These are phyloP conservation scores for Fistularia commersonii DNA, from an alignment of 2,797 vertebrate species.

Conservation along the genomic window DNA sequence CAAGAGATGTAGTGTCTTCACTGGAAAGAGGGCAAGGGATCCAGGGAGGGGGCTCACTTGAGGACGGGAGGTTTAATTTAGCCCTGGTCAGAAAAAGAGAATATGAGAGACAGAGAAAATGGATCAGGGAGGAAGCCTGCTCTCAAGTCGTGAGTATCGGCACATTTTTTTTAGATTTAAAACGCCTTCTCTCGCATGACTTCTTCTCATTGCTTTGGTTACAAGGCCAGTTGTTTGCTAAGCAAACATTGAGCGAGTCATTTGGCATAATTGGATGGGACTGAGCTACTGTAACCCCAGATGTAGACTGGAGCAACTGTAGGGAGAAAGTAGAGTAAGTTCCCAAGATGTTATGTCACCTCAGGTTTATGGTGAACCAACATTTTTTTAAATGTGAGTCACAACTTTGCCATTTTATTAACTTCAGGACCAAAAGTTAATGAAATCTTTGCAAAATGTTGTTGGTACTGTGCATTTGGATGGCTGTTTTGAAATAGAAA, in stretches of 20 bases:
- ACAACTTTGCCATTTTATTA: conserved; percentile 14
- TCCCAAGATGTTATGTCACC: conserved; percentile 16
- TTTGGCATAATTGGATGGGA: conserved; percentile 49
- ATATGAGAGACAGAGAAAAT: conserved; percentile 10
- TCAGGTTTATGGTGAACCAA: conserved; percentile 6
- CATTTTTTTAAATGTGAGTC: conserved; percentile 19
- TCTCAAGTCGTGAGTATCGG: conserved; percentile 60
- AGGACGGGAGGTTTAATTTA: conserved; percentile 78
- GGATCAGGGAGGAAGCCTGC: conserved; percentile 25
- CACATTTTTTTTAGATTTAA: conserved; percentile 13
- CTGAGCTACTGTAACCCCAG: conserved; percentile 50
- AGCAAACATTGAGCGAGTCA: conserved; percentile 51
- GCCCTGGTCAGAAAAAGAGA: conserved; percentile 56
- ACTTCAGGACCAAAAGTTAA: conserved; percentile 9
- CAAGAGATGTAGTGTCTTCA: conserved; percentile 82
- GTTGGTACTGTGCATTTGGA: background rate
- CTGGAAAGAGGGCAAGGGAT: conserved; percentile 72
- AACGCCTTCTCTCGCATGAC: conserved; percentile 12
- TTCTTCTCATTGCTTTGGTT: conserved; percentile 25
- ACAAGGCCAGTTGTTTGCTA: conserved; percentile 43
- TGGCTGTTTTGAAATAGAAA: conserved; percentile 5
- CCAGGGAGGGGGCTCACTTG: conserved; percentile 60
- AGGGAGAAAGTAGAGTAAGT: conserved; percentile 18
- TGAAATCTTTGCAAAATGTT: conserved; percentile 7
- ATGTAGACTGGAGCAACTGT: conserved; percentile 23